Evolutionary conservation across 2,888 invertebrate species (phyloP), one percentile per base, ranked within the genome.

Genomic region (Metopia argyrocephala): DNA sequence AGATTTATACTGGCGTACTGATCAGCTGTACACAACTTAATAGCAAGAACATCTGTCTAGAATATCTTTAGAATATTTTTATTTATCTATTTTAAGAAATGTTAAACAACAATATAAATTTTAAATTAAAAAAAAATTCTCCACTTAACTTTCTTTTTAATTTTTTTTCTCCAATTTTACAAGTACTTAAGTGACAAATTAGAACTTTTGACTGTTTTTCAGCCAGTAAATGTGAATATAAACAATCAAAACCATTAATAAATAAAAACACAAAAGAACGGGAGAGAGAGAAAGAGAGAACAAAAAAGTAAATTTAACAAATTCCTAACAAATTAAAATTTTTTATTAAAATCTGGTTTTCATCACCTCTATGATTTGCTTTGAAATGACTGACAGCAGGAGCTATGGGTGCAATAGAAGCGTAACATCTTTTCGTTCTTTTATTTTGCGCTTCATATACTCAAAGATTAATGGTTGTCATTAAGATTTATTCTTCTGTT

Each of bases 381-480:
- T 46, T 45, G 7, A 18, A 20, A 7, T 20, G 25, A 38, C 38
- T 38, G n/a, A n/a, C 56, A 56, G 20, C 6, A 54, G 9, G 27
- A 45, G 38, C 20, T 28, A 48, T 52, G 38, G 31, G 5, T 21
- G 15, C 38, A 38, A 15, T 15, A 56, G 48, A 18, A 20, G 5
- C n/a, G 12, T 45, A 5, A 31, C 18, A 12, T 23, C 18, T 38
- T 54, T 12, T 12, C 21, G 2, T 20, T 52, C 21, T 9, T 52
- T 23, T 38, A 12, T 59, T 28, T 9, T 18, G 23, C 50, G 23
- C 59, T 7, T 65, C 45, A 78, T 61, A 23, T 71, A 65, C 59
- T 66, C 71, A 59, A 65, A 66, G 71, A 71, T 78, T 78, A 78
- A 66, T 71, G 65, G 65, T 66, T 78, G 59, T 71, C 71, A 71